phyloP scores from a whole-genome alignment of 2,113 vertebrate genomes.

The Gallinago paraguaiae region DNA sequence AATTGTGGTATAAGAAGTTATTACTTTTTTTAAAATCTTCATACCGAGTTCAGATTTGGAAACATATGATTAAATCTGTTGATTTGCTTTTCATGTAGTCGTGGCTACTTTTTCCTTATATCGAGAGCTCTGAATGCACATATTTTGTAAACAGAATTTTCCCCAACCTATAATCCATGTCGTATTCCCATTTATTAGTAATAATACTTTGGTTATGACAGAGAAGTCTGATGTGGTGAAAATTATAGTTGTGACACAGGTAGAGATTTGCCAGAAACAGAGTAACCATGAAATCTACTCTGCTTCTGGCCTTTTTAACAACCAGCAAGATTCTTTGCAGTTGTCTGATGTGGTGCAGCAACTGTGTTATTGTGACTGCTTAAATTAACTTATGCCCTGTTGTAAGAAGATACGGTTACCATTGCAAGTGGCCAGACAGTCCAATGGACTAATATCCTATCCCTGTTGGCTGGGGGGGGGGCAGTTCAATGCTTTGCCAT shows the following conservation, averaged over 20 bases:
- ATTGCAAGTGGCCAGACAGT: background rate
- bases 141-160: slow-evolving; percentile 58
- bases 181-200: slow-evolving; percentile 35
- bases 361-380: slow-evolving; percentile 24
- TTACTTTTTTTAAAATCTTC: background rate
- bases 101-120: slow-evolving; percentile 33
- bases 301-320: slow-evolving; percentile 31
- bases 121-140: slow-evolving; percentile 5
- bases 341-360: slow-evolving; percentile 47
- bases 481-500: background rate
- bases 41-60: slow-evolving; percentile 21
- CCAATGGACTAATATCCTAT: background rate
- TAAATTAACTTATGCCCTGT: slow-evolving; percentile 26
- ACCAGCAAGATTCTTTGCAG: background rate
- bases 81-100: slow-evolving; percentile 32
- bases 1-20: slow-evolving; percentile 29
- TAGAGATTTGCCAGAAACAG: slow-evolving; percentile 48
- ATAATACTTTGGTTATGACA: slow-evolving; percentile 46
- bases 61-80: slow-evolving; percentile 63
- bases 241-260: slow-evolving; percentile 33
- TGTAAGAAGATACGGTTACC: slow-evolving; percentile 20
- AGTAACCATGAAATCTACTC: slow-evolving; percentile 29
- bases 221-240: slow-evolving; percentile 62
- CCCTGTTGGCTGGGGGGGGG: background rate
- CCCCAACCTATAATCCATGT: slow-evolving; percentile 45